A percentile compares a stretch with the other conserved stretches of the same genome.
phyloP scores from a whole-genome alignment of 2,797 vertebrate species.

The Aulostomus chinensis region DNA sequence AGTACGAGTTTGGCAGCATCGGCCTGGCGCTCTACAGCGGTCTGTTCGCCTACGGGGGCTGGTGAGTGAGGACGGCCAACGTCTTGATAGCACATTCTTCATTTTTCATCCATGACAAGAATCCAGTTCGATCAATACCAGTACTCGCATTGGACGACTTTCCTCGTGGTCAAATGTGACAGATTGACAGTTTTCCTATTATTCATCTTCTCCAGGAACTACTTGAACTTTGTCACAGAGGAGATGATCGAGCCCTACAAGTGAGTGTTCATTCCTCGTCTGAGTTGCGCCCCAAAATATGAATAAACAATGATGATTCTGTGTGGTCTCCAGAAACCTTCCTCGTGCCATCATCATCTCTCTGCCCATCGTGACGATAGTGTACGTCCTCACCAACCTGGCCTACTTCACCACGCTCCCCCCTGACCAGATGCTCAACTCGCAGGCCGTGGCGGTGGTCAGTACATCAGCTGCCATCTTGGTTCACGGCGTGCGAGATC shows the following conservation, averaged over 20 bases:
- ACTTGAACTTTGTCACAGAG: constrained; percentile 97
- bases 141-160: too few species aligned
- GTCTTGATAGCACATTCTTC: too few species aligned
- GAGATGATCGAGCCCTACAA: constrained; percentile 98
- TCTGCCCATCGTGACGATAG: constrained; percentile 90
- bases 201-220: constrained; percentile 98
- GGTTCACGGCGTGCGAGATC: not conserved
- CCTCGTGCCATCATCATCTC: constrained; percentile 98
- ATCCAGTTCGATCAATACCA: too few species aligned
- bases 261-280: constrained; percentile 68
- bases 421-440: constrained; percentile 86
- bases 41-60: constrained; percentile 96
- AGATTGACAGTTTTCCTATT: not conserved
- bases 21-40: constrained; percentile 95
- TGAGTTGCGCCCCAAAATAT: not conserved
- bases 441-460: constrained; percentile 94
- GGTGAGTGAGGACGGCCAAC: constrained; percentile 78
- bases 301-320: not conserved
- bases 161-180: too few species aligned
- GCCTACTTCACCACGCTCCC: constrained; percentile 95
- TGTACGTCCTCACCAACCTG: constrained; percentile 96
- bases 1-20: constrained; percentile 86
- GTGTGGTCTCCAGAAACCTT: constrained; percentile 84
- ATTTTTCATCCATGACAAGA: too few species aligned
- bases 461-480: constrained; percentile 18